These are phyloP conservation scores for Lochmaea crataegi DNA, from an alignment of 2,888 invertebrate genomes.

Conservation along the genomic window DNA sequence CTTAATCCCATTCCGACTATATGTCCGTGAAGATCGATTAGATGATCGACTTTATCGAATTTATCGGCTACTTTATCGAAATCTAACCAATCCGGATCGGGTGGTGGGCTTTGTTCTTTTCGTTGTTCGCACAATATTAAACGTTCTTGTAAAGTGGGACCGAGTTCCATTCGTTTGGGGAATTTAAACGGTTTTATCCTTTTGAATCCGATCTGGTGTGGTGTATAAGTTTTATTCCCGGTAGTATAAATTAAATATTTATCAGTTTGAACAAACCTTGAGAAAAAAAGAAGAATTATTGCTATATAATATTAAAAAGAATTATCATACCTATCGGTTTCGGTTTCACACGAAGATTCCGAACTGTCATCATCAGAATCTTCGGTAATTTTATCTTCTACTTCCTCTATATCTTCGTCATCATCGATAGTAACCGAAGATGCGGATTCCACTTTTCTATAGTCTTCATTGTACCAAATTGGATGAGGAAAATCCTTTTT, in stretches of 20 bases:
- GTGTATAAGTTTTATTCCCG: constrained; percentile 84
- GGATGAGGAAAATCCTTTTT: constrained; percentile 68
- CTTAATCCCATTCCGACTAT: constrained; percentile 89
- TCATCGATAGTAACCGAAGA: constrained; percentile 44
- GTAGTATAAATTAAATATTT: constrained; percentile 87
- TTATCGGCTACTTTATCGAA: constrained; percentile 75
- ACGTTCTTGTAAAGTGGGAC: constrained; percentile 75
- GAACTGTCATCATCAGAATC: constrained; percentile 53
- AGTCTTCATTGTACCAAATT: constrained; percentile 74
- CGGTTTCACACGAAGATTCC: constrained; percentile 49
- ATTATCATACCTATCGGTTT: constrained; percentile 42
- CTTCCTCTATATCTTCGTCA: constrained; percentile 54
- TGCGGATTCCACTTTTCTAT: constrained; percentile 68
- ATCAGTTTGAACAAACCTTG: constrained; percentile 56
- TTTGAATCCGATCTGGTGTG: constrained; percentile 84
- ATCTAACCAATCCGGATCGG: constrained; percentile 76
- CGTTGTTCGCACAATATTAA: constrained; percentile 70
- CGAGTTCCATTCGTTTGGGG: constrained; percentile 75
- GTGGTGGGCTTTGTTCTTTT: constrained; percentile 66
- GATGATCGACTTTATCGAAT: constrained; percentile 81
- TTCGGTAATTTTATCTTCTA: constrained; percentile 51
- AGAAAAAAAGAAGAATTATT: constrained; percentile 8
- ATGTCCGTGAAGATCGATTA: constrained; percentile 86
- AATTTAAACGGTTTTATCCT: constrained; percentile 77
- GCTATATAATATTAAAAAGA: background rate